Evolutionary conservation across 2,888 invertebrate species (phyloP).

Genomic region (Tetramorium bicarinatum): DNA sequence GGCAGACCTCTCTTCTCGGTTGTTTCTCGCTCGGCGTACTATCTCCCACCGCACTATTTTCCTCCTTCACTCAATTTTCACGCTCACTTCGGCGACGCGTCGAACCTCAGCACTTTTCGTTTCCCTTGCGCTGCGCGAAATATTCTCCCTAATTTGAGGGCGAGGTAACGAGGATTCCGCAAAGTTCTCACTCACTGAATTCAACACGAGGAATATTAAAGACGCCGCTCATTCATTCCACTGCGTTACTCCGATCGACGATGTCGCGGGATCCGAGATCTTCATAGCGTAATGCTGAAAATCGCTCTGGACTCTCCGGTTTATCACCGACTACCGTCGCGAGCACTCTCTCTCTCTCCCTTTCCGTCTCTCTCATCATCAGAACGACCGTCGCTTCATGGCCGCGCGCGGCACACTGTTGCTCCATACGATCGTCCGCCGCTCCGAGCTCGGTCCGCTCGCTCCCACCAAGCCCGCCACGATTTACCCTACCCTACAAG

Average conservation of each 20-base stretch:
- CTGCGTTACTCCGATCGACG: neutral
- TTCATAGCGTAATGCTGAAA: slow-evolving; percentile 2
- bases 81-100: neutral
- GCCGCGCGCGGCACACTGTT: slow-evolving; percentile 85
- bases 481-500: slow-evolving; percentile 47
- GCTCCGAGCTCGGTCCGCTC: slow-evolving; percentile 64
- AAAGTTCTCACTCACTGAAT: neutral
- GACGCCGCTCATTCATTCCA: neutral
- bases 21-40: slow-evolving; percentile 8
- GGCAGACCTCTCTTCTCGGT: neutral
- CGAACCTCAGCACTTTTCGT: slow-evolving; percentile 3
- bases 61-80: slow-evolving; percentile 13
- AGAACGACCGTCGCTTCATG: slow-evolving; percentile 73
- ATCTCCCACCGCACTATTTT: neutral
- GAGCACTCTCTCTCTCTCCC: neutral
- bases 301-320: neutral
- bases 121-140: neutral
- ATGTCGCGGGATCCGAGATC: neutral
- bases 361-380: neutral
- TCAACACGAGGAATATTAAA: neutral
- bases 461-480: slow-evolving; percentile 61
- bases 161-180: neutral
- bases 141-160: neutral
- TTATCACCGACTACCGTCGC: neutral
- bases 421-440: slow-evolving; percentile 79